Conservation (phyloP, 2,113 vertebrate species). For the Panurus biarmicus region DNA sequence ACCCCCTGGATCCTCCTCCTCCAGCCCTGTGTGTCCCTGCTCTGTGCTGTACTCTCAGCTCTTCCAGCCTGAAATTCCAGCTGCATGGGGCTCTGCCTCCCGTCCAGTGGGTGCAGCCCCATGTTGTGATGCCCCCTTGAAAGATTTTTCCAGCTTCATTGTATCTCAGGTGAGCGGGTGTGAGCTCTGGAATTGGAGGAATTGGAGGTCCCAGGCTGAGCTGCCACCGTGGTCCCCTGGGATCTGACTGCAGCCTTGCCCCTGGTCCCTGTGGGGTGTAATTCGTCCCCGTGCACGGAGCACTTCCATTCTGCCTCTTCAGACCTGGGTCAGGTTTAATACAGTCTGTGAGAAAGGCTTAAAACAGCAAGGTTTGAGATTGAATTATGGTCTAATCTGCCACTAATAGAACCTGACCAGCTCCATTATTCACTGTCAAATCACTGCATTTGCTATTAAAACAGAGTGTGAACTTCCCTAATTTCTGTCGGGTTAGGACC, state of each 20-base stretch:
- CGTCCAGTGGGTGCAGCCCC: not conserved
- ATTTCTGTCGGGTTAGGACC: constrained; percentile 51
- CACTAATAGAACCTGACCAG: constrained; percentile 56
- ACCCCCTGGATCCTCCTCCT: not conserved
- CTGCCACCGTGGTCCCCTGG: not conserved
- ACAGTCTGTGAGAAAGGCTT: constrained; percentile 28
- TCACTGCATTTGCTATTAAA: constrained; percentile 52
- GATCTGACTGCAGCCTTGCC: not conserved
- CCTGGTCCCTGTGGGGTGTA: not conserved
- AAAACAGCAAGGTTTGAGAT: constrained; percentile 42
- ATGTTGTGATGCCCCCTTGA: fast-evolving
- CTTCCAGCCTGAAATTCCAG: not conserved
- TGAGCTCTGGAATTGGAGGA: not conserved
- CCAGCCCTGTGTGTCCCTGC: not conserved
- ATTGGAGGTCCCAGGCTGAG: not conserved
- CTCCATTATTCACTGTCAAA: constrained; percentile 58
- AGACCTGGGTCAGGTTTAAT: constrained; percentile 36
- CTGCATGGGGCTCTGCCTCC: not conserved
- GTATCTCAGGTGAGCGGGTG: not conserved
- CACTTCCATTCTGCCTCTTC: not conserved
- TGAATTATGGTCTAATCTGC: constrained; percentile 60
- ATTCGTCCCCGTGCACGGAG: not conserved
- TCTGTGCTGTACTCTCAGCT: no score
- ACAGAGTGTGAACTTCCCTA: constrained; percentile 45
- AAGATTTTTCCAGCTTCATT: fast-evolving